Evolutionary conservation across 35 echinoderm and acorn worm genomes (phyloP), one percentile per base, ranked within the genome.

Genomic region (Lytechinus variegatus): DNA sequence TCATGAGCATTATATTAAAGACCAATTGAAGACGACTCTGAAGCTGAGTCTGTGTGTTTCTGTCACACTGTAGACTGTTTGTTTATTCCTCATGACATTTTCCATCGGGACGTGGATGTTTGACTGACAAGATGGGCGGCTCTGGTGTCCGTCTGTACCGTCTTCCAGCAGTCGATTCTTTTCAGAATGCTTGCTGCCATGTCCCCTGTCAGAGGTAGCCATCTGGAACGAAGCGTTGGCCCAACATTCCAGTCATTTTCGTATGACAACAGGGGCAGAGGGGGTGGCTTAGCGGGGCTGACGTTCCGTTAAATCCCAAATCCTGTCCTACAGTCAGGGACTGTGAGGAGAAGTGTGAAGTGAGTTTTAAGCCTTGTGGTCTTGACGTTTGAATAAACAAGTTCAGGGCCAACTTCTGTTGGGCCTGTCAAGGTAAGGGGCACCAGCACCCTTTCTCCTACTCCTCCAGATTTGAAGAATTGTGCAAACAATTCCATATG

Each of bases 341-440:
- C 66, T 79, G 66, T 79, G 66, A 79, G 14, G 19, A 7, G 66
- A 79, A 79, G 66, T 79, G 66, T 79, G 66, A 79, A 79, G 66
- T 79, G 66, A 79, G 66, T 79, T 79, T 79, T 79, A 79, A 79
- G 66, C 66, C 66, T 79, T n/a, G 66, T 79, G 12, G 66, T 79
- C 66, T 79, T 79, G 66, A 24, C 66, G 66, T 79, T 79, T 24
- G 66, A 79, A 79, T 79, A 79, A 79, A 79, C 66, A 79, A 79
- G 66, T 79, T 79, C 66, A 79, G 16, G 66, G 66, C 66, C 66
- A 8, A 79, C 16, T 79, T 24, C 21, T 79, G 66, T 24, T 79
- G 21, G 66, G 66, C n/a, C n/a, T 79, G 66, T 79, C 5, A 79
- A 79, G 19, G 16, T 79, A 7, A 24, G 66, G 66, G 16, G 19